Evolutionary conservation across 2,888 invertebrate species (phyloP), one percentile per base, ranked within the genome.

Genomic region (Meta bourneti): DNA sequence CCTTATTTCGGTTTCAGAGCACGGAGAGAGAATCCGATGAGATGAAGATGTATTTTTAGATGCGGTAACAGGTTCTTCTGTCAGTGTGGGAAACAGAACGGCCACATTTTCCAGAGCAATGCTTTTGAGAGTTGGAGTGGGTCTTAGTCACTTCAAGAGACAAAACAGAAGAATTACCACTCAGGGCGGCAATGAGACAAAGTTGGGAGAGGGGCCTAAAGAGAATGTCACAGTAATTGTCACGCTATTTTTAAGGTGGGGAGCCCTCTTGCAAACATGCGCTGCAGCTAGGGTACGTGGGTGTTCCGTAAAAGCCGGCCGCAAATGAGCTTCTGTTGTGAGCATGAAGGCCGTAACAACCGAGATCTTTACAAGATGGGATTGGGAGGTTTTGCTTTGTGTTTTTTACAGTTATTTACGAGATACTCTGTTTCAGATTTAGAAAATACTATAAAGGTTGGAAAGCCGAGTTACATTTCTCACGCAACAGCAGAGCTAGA

Each of bases 11-110:
- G 0, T 72, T 79, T 54, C 79, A 87, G 79, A 79, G 86, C 79
- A 78, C 86, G 72, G 51, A 69, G 89, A 86, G 34, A 16, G 77
- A 19, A 70, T 9, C 20, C 6, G 86, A 51, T 34, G 20, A 77
- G 71, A 79, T 49, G 78, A 83, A 71, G 89, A 78, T 78, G 71
- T 89, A 89, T 89, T 89, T 89, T 84, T 89, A 84, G 89, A 79
- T 82, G 70, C 78, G 13, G 78, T 79, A 89, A 89, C 89, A 89
- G 83, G 83, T 84, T 83, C 72, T 86, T 75, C 52, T 48, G 20
- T 54, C n/a, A 52, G 75, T 61, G 16, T 52, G 13, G 48, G 54
- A 84, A 84, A 75, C 74, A 75, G 84, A 75, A 54, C 83, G 72
- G 71, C 34, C 72, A 84, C 83, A 54, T 79, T 79, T 61, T 79